Evolutionary conservation across 2,888 invertebrate species (phyloP).

Genomic region (Apeira syringaria): DNA sequence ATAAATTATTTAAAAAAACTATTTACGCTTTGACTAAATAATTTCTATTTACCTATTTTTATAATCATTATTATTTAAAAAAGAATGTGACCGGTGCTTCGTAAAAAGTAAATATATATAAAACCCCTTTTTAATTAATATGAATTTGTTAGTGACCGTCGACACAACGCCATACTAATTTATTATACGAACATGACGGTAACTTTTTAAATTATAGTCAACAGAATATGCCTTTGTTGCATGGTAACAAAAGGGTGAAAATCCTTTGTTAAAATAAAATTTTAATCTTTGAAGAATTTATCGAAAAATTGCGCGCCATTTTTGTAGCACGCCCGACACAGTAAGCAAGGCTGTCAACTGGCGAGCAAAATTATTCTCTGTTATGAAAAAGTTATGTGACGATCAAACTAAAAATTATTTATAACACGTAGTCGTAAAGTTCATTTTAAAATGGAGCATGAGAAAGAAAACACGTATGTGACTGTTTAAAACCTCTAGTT

Average conservation of each 20-base stretch:
- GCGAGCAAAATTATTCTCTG: neutral
- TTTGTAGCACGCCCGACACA: slow-evolving; percentile 33
- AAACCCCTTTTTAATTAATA: too few relatives aligned
- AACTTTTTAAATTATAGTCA: neutral
- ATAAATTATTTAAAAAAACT: too few relatives aligned
- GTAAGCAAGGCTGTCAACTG: neutral
- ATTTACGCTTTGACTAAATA: too few relatives aligned
- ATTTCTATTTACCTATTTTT: too few relatives aligned
- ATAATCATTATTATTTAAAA: too few relatives aligned
- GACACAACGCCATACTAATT: neutral
- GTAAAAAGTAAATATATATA: too few relatives aligned
- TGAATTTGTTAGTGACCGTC: too few relatives aligned
- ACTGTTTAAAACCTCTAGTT: neutral
- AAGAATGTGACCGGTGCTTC: too few relatives aligned
- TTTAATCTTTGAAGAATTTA: slow-evolving; percentile 43
- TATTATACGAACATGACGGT: neutral
- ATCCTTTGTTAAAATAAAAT: slow-evolving; percentile 33
- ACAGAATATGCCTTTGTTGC: slow-evolving; percentile 25
- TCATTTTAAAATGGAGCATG: neutral
- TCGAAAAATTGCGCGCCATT: slow-evolving; percentile 52
- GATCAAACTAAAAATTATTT: neutral
- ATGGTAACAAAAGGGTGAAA: slow-evolving; percentile 24
- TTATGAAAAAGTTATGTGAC: neutral
- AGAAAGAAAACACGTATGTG: neutral
- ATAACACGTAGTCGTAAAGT: neutral